Conservation (phyloP, 2,113 vertebrate species). For the Silurus meridionalis region DNA sequence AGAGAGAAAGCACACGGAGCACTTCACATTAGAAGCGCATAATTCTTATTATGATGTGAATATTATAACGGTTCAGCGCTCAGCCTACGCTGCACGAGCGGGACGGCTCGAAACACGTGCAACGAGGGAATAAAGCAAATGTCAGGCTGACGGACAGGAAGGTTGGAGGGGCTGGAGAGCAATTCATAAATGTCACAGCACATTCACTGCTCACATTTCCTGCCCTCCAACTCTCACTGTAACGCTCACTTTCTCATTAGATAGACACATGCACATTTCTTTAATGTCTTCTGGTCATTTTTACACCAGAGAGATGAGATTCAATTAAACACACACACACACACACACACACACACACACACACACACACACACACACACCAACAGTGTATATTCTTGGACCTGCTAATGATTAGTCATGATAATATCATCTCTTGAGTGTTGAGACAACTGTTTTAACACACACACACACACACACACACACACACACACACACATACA, state of each 20-base stretch:
- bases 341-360: not conserved
- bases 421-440: not conserved
- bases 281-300: conserved; percentile 18
- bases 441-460: not conserved
- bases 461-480: not conserved
- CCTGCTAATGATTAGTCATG: not conserved
- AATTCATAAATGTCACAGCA: conserved; percentile 43
- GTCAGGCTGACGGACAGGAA: conserved; percentile 14
- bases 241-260: conserved; percentile 29
- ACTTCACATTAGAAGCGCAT: not conserved
- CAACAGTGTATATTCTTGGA: not conserved
- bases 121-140: conserved; percentile 21
- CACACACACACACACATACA: not conserved
- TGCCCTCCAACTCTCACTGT: conserved; percentile 11
- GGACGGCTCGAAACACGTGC: conserved; percentile 17
- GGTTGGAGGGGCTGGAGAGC: conserved; percentile 20
- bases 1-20: not conserved
- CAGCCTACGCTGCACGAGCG: not conserved
- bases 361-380: not conserved
- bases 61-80: not conserved
- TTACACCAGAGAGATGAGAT: not conserved
- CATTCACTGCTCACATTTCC: conserved; percentile 9
- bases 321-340: conserved; percentile 2
- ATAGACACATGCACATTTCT: conserved; percentile 7
- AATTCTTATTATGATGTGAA: not conserved